These are phyloP conservation scores for Odontothrips loti DNA, from an alignment of 2,888 invertebrate genomes.

Conservation along the genomic window DNA sequence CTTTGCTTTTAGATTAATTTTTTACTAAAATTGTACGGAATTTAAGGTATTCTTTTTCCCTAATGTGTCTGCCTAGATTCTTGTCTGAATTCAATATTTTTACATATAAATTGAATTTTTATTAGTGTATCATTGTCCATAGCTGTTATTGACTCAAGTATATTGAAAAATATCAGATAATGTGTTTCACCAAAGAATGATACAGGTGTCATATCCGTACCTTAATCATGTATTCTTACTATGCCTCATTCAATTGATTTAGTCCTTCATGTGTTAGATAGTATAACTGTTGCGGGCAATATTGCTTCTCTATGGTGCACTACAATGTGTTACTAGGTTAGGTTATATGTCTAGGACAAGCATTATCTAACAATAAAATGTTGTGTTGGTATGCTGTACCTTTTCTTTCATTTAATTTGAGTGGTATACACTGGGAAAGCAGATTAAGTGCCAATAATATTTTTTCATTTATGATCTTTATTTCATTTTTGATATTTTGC, in stretches of 20 bases:
- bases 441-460: neutral
- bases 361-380: too few relatives aligned
- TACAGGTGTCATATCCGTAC: neutral
- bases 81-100: neutral
- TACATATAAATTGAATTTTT: neutral
- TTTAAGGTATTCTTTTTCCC: neutral
- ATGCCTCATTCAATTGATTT: neutral
- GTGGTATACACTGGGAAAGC: neutral
- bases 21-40: neutral
- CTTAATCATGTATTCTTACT: neutral
- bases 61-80: neutral
- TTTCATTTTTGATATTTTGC: slow-evolving; percentile 15
- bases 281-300: neutral
- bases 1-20: neutral
- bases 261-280: neutral
- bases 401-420: neutral
- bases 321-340: neutral
- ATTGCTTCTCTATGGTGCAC: neutral
- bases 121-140: too few relatives aligned
- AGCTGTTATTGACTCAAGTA: neutral
- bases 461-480: neutral
- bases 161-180: neutral
- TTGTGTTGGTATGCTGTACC: neutral
- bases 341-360: neutral
- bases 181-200: slow-evolving; percentile 1